Base-by-base conservation (phyloP, 1,140 invertebrate species). In the Bombus balteatus region DNA sequence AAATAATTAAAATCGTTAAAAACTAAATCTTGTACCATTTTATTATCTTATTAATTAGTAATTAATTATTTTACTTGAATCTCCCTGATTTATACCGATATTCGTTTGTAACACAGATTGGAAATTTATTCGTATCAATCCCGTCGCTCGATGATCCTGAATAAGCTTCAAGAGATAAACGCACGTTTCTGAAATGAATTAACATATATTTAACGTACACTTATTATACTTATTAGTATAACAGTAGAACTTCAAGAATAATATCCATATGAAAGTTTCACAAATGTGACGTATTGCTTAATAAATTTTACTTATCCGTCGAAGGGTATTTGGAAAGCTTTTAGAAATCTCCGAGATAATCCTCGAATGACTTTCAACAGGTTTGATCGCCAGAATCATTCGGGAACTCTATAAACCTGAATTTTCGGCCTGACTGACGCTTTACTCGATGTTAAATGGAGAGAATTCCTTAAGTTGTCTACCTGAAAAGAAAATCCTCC, bases 71-170 rank as follows among this genome's bases (percentile, higher is more conserved):
- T 53, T 53, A 22, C 47, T 53, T 22, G 32, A 13, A 32, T 18
- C 22, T 28, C 0, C 0, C 59, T 12, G 28, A n/a, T 37, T 1
- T 22, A 2, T 68, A 34, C 0, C n/a, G 8, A 32, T 65, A 6
- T 32, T 34, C 65, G n/a, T 18, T 66, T 32, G n/a, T 6, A 34
- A 6, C n/a, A 32, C 2, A 32, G 5, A 34, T 66, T 6, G n/a
- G 13, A 15, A 34, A 66, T 66, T 66, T 66, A 66, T 66, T 32
- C 15, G 65, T 18, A 32, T 8, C 65, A 15, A 18, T 53, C 18
- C 6, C 5, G 47, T 53, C 22, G 5, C 0, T 53, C n/a, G 28
- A 59, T 28, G 57, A 62, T 62, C 2, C 59, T 13, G 12, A 62
- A 13, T 62, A 4, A n/a, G 59, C 59, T 62, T n/a, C 18, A 59